A percentile compares a stretch with the other conserved stretches of the same genome.
phyloP scores from a whole-genome alignment of 2,888 invertebrate species.

The Leptopterna dolabrata region DNA sequence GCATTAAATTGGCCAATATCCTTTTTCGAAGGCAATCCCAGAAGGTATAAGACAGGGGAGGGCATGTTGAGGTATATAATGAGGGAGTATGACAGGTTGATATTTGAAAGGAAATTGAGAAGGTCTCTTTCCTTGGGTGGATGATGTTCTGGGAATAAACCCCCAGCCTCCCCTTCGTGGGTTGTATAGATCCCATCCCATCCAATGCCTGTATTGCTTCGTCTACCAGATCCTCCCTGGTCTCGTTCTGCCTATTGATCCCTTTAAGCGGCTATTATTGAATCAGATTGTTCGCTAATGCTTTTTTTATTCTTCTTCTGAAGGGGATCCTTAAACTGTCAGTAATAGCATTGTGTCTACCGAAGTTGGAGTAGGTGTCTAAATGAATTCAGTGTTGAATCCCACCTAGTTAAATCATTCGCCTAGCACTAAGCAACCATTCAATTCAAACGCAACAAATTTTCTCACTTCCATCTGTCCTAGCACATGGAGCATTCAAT shows the following conservation, averaged over 20 bases:
- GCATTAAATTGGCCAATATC: slow-evolving; percentile 57
- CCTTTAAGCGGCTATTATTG: slow-evolving; percentile 19
- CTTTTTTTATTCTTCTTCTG: background rate
- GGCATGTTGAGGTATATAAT: slow-evolving; percentile 55
- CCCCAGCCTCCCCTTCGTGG: background rate
- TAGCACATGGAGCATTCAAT: too few species aligned
- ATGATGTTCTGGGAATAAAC: slow-evolving; percentile 46
- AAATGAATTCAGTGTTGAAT: too few species aligned
- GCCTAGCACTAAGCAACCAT: too few species aligned
- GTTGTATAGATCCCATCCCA: background rate
- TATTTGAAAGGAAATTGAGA: slow-evolving; percentile 56
- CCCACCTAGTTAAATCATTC: too few species aligned
- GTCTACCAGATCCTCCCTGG: background rate
- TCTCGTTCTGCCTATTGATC: background rate
- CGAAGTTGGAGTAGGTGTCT: too few species aligned
- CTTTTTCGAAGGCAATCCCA: slow-evolving; percentile 53
- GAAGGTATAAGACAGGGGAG: slow-evolving; percentile 41
- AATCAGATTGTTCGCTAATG: background rate
- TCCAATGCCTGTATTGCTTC: background rate
- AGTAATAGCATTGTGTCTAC: background rate
- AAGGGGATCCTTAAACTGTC: background rate
- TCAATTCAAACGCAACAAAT: too few species aligned
- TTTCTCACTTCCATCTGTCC: too few species aligned
- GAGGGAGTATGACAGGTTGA: slow-evolving; percentile 55
- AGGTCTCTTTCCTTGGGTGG: slow-evolving; percentile 46